Evolutionary conservation across 2,888 invertebrate species (phyloP), one percentile per base, ranked within the genome.

Genomic region (Galerucella pusilla): DNA sequence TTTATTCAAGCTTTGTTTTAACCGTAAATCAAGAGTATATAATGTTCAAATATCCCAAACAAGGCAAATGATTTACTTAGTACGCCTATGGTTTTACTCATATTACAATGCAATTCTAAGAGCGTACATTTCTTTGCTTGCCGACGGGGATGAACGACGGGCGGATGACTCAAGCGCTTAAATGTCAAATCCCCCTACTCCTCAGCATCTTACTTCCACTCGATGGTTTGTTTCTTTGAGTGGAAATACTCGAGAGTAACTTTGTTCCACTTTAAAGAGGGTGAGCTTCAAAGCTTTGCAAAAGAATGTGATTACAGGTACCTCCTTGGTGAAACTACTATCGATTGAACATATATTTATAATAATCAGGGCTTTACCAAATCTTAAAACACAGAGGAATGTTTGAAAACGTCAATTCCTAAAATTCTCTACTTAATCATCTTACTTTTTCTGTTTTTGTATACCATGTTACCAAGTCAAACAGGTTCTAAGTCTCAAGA

Each of bases 191-290:
- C 71, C 71, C 65, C 71, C 25, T 14, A 49, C 54, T 49, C 25
- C 57, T 65, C 71, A 16, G 52, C 71, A 35, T 71, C 65, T 71
- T 70, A 68, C 63, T 71, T 71, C 71, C 71, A 71, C 65, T 65
- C 65, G 25, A 71, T 42, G 71, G 71, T 71, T 71, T 65, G 71
- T 71, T 71, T 71, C 71, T 65, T 65, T 71, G 65, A 71, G 71
- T 71, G 71, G 65, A 71, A 71, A 71, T 71, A 65, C 65, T 71
- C 71, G 59, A 64, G 45, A 65, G 42, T 71, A 71, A 71, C 71
- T 71, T 64, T 57, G 64, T 71, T 71, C 65, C 65, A 71, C 65
- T 71, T 71, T 65, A 71, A 57, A 42, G 54, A 25, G 28, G 16
- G 28, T 42, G 14, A 35, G 20, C 54, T 16, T 9, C 68, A 54